Evolutionary conservation across 2,113 vertebrate species (phyloP).

Genomic region (Colius striatus): DNA sequence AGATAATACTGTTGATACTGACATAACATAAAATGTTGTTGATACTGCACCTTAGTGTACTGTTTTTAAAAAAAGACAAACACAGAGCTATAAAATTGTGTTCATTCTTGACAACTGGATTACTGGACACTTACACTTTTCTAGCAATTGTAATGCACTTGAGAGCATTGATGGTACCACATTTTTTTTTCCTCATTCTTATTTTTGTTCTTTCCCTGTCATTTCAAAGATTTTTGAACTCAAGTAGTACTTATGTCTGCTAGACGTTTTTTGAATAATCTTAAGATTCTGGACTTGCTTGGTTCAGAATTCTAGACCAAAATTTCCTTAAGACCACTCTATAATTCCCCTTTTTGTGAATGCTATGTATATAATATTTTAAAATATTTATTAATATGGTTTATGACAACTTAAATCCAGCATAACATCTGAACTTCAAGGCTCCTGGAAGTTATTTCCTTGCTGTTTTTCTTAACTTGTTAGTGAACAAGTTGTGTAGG

Average conservation of each 20-base stretch:
- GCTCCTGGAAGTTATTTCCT: not conserved
- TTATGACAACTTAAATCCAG: not conserved
- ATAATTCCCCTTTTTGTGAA: not conserved
- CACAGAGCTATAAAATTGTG: not conserved
- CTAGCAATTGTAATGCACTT: not conserved
- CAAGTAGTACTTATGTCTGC: not conserved
- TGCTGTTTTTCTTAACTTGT: not conserved
- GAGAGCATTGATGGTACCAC: not conserved
- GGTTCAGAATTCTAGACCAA: not conserved
- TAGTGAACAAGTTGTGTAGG: not conserved
- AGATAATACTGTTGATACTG: not conserved
- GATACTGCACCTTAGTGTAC: accelerated
- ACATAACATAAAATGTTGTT: not conserved
- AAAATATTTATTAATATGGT: not conserved
- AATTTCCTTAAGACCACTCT: not conserved
- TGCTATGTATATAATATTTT: not conserved
- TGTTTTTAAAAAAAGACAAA: not conserved
- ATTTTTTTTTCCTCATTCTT: not conserved
- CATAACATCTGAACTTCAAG: not conserved
- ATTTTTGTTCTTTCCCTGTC: not conserved
- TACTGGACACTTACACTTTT: not conserved
- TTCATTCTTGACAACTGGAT: not conserved
- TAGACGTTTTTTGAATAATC: not conserved
- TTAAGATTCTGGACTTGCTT: not conserved
- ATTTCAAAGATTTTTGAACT: not conserved